Conservation (phyloP, 2,888 invertebrate species). For the Eupeodes luniger region DNA sequence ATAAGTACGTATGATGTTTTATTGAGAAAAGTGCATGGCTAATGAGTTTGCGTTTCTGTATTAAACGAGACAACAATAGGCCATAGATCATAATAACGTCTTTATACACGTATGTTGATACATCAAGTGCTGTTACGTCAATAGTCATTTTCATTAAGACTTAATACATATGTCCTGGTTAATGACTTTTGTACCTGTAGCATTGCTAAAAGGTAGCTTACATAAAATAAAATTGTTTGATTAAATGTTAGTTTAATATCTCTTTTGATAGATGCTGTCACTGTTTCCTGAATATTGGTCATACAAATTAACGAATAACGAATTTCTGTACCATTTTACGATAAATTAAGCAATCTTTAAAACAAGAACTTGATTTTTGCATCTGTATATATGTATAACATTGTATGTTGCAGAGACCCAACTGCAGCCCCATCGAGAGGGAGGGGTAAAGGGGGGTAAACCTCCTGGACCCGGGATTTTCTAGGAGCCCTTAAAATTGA, state of each 20-base stretch:
- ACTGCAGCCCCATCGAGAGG: too few species aligned
- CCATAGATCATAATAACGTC: neutral
- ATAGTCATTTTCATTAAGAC: slow-evolving; percentile 8
- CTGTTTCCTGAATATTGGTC: neutral
- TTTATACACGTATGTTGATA: neutral
- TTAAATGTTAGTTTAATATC: neutral
- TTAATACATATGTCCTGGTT: neutral
- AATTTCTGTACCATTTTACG: too few species aligned
- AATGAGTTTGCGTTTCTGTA: slow-evolving; percentile 4
- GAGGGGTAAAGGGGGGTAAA: too few species aligned
- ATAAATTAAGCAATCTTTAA: too few species aligned
- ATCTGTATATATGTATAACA: too few species aligned
- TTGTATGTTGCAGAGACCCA: too few species aligned
- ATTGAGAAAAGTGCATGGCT: neutral
- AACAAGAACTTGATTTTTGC: too few species aligned
- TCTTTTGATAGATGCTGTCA: neutral
- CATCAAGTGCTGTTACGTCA: neutral
- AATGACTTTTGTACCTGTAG: neutral
- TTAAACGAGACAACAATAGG: neutral
- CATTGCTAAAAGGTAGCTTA: neutral
- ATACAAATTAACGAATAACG: too few species aligned
- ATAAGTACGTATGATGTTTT: too few species aligned
- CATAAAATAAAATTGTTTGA: neutral
- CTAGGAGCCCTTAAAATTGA: too few species aligned
- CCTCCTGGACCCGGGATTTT: too few species aligned